Evolutionary conservation across 2,797 vertebrate species (phyloP), one percentile per base, ranked within the genome.

Genomic region (Meda fulgida): DNA sequence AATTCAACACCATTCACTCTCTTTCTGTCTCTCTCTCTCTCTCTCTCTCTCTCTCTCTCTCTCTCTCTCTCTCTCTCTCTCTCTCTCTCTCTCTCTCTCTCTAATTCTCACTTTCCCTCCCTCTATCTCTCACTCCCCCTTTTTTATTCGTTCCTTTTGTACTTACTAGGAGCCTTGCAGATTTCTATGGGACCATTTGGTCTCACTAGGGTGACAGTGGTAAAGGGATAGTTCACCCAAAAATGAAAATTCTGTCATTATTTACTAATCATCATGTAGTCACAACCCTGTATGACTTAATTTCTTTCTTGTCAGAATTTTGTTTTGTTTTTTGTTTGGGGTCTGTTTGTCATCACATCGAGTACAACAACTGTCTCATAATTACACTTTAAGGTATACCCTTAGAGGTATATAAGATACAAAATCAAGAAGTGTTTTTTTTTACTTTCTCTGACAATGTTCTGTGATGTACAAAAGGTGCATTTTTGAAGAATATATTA

Each of bases 151-250:
- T 51, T 69, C 23, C 23, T 26, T 38, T 69, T 80, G n/a, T 69
- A 69, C 69, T 80, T 66, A 21, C 1, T 63, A 81, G 18, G 36
- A 72, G 55, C 23, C 69, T 73, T 79, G 89, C 58, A 80, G 83
- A 82, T 91, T 87, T 90, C 66, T 66, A 71, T 69, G 43, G 13
- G 29, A 80, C 29, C 19, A 5, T 80, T 80, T 67, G 46, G 78
- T 69, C 19, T 80, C 53, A 51, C 78, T 26, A 80, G 29, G 65
- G 78, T 36, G 65, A 53, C 23, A 53, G 63, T 86, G 89, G 90
- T 94, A 95, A 94, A 78, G 36, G 23, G n/a, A 43, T 11, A 43
- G 14, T 19, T 63, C 36, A 40, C n/a, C 16, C 16, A 11, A 60
- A 78, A 19, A 40, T 60, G 1, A 11, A 26, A 36, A 40, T 55